Base-by-base conservation (phyloP, 2,113 vertebrate genomes). In the Scophthalmus maximus region DNA sequence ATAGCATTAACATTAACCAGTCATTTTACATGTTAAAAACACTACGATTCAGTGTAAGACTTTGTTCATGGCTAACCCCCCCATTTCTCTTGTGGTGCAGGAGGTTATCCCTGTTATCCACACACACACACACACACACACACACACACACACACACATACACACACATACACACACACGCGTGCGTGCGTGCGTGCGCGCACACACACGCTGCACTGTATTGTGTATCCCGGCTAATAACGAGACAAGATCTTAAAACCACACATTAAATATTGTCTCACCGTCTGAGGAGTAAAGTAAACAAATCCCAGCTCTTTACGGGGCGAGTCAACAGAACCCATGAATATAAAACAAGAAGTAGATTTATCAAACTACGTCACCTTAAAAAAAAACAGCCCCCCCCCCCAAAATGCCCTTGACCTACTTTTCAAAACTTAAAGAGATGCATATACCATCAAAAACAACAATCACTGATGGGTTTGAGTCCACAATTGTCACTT, bases 231-330 rank as follows among this genome's bases (percentile, higher is more conserved):
- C 2, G 29, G 27, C 55, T 56, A 40, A 17, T 53, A 30, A 20
- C 25, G 29, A 30, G 12, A 42, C 51, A 81, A 69, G 61, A 70
- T 64, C 50, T 74, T 47, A 14, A n/a, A 76, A 79, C 67, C 61
- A 44, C 6, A 44, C 68, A 74, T 67, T 74, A 89, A 85, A 68
- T 65, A 69, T 42, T 10, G 18, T 27, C 26, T 61, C 15, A 50
- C 17, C 23, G 59, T 64, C n/a, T 12, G 18, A 50, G 46, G 12
- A 70, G 53, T 49, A 71, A 65, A 52, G 57, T 53, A 70, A 76
- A 73, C 64, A 68, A 29, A 75, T 1, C 46, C 0, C 15, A 64
- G 26, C 56, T 12, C n/a, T 23, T 34, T 40, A 57, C 17, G 12
- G 6, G 12, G 26, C n/a, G 29, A 47, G 8, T 32, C 57, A 27